Base-by-base conservation (phyloP, 2,797 vertebrate species). In the Sebastiscus albofasciatus region DNA sequence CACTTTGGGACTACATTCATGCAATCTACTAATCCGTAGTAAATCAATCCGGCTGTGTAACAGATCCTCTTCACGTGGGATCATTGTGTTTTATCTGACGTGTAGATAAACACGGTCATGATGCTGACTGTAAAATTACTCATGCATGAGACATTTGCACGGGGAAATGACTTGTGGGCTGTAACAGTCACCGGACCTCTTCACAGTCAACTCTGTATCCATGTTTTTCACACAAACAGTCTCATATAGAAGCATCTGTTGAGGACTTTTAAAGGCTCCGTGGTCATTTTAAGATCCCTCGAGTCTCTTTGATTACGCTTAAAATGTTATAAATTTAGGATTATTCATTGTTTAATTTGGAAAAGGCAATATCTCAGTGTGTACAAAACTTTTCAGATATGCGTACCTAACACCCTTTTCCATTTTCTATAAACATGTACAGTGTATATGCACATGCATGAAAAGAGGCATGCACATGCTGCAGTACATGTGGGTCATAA, bases 101-200 rank as follows among this genome's bases (percentile, higher is more conserved):
- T 66, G 26, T 2, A 72, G 52, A 69, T 79, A 52, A 67, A 86
- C 54, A 77, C 72, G 46, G 20, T 42, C 68, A 84, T 75, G n/a
- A n/a, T 7, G 24, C 2, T 14, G 12, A 72, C 75, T 2, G 29
- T 26, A 18, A 72, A 78, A 75, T 75, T 3, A 56, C 14, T 81
- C 68, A 86, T 52, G 67, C 64, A 58, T 56, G 1, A 74, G 24
- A 49, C 36, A 34, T 80, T 69, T 76, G 54, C 34, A 76, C 29
- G 46, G 31, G 55, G 33, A 80, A 79, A 86, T 55, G 5, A 76
- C 46, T 72, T 72, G 24, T 67, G 62, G 29, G 27, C 61, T 6
- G 16, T 60, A 10, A 36, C 2, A 12, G 46, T 39, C 4, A 22
- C 39, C 5, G 6, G 12, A 31, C 36, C 26, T 62, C 55, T 64